These are phyloP conservation scores for Mixornis gularis DNA, from an alignment of 2,113 vertebrate genomes.

Conservation along the genomic window DNA sequence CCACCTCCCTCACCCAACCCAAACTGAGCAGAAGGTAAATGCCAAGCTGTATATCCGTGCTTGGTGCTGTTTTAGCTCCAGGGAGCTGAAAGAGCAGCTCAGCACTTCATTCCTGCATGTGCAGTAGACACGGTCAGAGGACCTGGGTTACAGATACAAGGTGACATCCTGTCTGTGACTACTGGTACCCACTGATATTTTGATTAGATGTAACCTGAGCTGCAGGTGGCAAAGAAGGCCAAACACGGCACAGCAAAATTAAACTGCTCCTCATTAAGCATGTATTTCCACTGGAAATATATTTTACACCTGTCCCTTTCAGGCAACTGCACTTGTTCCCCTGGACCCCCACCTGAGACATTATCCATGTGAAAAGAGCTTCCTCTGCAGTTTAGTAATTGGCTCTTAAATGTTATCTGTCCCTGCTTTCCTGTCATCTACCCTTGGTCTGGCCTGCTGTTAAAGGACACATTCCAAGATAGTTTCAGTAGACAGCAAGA, in stretches of 20 bases:
- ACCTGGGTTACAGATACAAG: background rate
- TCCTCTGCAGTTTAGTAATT: background rate
- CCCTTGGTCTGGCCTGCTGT: background rate
- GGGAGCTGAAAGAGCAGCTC: background rate
- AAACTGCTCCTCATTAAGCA: slow-evolving; percentile 16
- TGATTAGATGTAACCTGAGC: slow-evolving; percentile 3
- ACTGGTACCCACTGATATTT: background rate
- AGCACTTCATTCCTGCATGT: background rate
- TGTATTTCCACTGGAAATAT: slow-evolving; percentile 27
- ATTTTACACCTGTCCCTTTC: slow-evolving; percentile 12
- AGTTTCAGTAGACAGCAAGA: background rate
- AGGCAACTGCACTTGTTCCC: background rate
- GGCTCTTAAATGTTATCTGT: background rate
- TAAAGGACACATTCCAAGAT: rapidly evolving
- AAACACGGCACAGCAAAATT: background rate
- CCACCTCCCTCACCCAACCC: background rate
- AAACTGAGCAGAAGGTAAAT: background rate
- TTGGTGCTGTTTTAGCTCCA: background rate
- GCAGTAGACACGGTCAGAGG: background rate
- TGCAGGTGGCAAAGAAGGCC: slow-evolving; percentile 19
- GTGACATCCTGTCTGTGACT: background rate
- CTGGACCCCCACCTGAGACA: background rate
- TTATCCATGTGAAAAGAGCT: background rate
- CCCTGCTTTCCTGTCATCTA: background rate
- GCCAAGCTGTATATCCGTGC: rapidly evolving